Base-by-base conservation (phyloP, 2,888 invertebrate genomes). In the Clistopyga incitator region DNA sequence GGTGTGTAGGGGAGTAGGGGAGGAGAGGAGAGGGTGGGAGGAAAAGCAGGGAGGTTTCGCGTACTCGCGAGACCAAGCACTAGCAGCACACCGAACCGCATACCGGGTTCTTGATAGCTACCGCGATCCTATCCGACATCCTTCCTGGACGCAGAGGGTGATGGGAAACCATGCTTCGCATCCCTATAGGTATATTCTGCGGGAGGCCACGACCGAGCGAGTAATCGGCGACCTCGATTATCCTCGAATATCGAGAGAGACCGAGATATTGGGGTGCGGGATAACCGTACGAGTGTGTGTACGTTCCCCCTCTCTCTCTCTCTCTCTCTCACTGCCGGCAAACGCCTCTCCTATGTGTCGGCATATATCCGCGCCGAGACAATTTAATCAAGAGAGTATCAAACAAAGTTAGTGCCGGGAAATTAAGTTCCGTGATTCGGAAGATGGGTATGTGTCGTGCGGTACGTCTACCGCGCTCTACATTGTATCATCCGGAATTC, bases 141-240 rank as follows among this genome's bases (percentile, higher is more conserved):
- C 82, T 82, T 78, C 82, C 78, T 71, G 78, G 54, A 75, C 65
- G 70, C 50, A 42, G 45, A 78, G 78, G 78, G 75, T 54, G 64
- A 65, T 78, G 65, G 75, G 56, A 74, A 78, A 82, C 67, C 67
- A 38, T 67, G 74, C 64, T 78, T 56, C 61, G 59, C 42, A n/a
- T 45, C 13, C 18, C n/a, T 45, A 59, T 59, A 59, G 11, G 25
- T 64, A 64, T 75, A 52, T 34, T 18, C 15, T 18, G 29, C n/a
- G 70, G 47, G 23, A 78, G 77, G 72, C 67, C 59, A 72, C 59
- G 50, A 81, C 71, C 56, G 65, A 77, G 77, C 67, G 72, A 81
- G 76, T 78, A 78, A 81, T 78, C 81, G 78, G 65, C 47, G 61
- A 80, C 67, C 82, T 82, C 86, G 83, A 83, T 86, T 86, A 86